Base-by-base conservation (phyloP, 2,797 vertebrate species). In the Spinus pinus region DNA sequence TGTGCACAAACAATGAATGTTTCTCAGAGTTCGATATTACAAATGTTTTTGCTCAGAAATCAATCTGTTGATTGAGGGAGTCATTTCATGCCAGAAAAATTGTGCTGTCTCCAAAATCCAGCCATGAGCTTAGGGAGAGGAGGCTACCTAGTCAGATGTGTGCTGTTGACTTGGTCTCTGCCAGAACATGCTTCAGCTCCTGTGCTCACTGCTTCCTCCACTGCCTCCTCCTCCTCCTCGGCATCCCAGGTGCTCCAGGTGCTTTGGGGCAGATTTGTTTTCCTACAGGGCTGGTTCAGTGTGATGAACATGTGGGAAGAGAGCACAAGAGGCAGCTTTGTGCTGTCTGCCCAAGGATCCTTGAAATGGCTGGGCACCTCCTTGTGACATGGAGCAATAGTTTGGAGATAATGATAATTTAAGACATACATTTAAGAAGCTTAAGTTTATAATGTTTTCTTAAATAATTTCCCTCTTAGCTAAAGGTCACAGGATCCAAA, bases 141-240 rank as follows among this genome's bases (percentile, higher is more conserved):
- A 78, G 20, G 19, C 7, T 82, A 1, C 33, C 23, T 62, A 20
- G 8, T 30, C 49, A 51, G 49, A 18, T 25, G 6, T 39, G 56
- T 0, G 0, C 44, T 33, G 5, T 19, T 49, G 56, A 15, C 17
- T 86, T 57, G 33, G 17, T 47, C 19, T 80, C 0, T 0, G 14
- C 30, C 46, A 35, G 31, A 47, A 44, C 6, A 25, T 0, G 0
- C 50, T 51, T 22, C 33, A 49, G 8, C 19, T 75, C 10, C 12
- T 2, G 3, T 0, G 1, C 39, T 82, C n/a, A 5, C 39, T 82
- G 49, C 67, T n/a, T 60, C 9, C n/a, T 54, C 39, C 33, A 41
- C 41, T 61, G 57, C 49, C 25, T 81, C 70, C 9, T 75, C 28
- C 9, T 75, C 28, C 17, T 58, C 47, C 30, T 86, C n/a, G 3